These are phyloP conservation scores for Drosophila gaucha DNA, from an alignment of 2,888 invertebrate species.

Conservation along the genomic window DNA sequence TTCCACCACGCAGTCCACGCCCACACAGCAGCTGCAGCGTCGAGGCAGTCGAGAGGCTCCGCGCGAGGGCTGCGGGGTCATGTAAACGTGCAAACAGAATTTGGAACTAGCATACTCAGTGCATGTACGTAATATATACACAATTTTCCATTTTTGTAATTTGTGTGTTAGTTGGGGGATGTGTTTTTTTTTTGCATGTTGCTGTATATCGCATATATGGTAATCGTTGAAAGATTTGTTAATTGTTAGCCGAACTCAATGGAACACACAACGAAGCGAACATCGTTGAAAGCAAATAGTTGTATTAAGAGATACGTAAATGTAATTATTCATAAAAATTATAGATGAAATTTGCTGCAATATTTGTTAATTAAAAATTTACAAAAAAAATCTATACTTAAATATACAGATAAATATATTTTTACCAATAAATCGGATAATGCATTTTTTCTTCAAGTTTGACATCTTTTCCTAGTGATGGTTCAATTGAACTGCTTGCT, in stretches of 20 bases:
- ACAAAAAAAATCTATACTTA: constrained; percentile 52
- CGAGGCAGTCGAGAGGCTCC: constrained; percentile 52
- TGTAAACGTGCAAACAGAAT: constrained; percentile 52
- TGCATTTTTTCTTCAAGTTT: constrained; percentile 5
- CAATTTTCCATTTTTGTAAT: constrained; percentile 9
- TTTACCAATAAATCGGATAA: constrained; percentile 61
- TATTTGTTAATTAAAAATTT: constrained; percentile 75
- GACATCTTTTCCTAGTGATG: too few species aligned
- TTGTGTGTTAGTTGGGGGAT: constrained; percentile 16
- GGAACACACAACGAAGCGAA: constrained; percentile 53
- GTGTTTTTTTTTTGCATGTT: constrained; percentile 39
- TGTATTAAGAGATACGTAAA: constrained; percentile 59
- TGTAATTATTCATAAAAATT: constrained; percentile 67
- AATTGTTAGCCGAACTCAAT: constrained; percentile 50
- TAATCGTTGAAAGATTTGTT: constrained; percentile 54
- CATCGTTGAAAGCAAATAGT: constrained; percentile 43
- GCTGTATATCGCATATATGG: constrained; percentile 18
- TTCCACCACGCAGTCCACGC: constrained; percentile 57
- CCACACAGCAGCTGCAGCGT: constrained; percentile 58
- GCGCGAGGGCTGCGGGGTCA: constrained; percentile 66
- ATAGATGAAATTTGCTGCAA: constrained; percentile 78
- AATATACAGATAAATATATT: constrained; percentile 66
- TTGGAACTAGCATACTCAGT: constrained; percentile 62
- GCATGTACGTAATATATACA: constrained; percentile 46
- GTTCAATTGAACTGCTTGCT: constrained; percentile 7